Percentiles rank a stretch among this genome's conserved stretches.
Conservation (phyloP, 2,888 invertebrate species). For the Lasioglossum calceatum region DNA sequence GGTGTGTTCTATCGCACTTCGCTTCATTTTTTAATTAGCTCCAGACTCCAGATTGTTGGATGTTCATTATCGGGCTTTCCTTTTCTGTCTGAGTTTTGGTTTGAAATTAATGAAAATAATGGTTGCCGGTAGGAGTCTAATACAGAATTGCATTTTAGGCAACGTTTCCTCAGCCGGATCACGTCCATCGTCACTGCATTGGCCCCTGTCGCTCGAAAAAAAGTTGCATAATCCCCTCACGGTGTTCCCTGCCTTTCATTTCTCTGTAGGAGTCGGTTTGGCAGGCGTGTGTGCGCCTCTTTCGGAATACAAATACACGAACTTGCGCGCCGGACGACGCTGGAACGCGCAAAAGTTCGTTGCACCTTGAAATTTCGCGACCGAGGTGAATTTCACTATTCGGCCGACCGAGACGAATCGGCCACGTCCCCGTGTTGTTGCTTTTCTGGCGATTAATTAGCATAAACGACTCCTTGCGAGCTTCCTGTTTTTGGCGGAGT, state of each 20-base stretch:
- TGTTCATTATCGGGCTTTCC: neutral
- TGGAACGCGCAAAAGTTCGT: constrained; percentile 45
- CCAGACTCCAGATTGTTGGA: neutral
- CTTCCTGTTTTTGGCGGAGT: constrained; percentile 5
- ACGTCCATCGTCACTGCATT: constrained; percentile 18
- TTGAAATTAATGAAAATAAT: neutral
- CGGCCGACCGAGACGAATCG: constrained; percentile 10
- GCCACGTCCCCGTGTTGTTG: neutral
- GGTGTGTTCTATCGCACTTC: neutral
- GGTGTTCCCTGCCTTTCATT: constrained; percentile 60
- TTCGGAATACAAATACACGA: constrained; percentile 50
- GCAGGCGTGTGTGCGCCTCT: constrained; percentile 40
- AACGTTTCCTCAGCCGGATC: neutral
- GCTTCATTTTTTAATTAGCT: neutral
- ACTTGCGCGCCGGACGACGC: neutral
- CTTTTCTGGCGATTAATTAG: neutral
- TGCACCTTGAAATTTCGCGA: constrained; percentile 63
- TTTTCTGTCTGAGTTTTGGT: neutral
- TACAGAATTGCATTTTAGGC: neutral
- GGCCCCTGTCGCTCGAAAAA: constrained; percentile 54
- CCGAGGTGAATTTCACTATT: constrained; percentile 55
- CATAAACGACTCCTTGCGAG: neutral
- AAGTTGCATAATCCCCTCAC: constrained; percentile 54
- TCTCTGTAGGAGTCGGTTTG: constrained; percentile 52
- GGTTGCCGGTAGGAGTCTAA: neutral